phyloP scores from a whole-genome alignment of 1,140 invertebrate genomes.

The Pseudomyrmex concolor region DNA sequence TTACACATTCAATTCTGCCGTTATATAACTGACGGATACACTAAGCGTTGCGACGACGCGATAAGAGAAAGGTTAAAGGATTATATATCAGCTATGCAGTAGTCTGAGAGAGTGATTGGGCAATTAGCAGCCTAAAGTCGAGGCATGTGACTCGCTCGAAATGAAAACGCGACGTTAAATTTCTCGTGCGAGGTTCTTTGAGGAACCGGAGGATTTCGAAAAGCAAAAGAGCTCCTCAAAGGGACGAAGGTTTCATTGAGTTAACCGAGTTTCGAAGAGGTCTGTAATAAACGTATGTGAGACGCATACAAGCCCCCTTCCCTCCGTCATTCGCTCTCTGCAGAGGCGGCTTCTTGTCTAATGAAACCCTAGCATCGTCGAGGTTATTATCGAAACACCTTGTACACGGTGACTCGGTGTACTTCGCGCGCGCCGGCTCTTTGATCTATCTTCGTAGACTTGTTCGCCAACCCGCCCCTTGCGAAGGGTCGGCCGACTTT shows the following conservation, averaged over 20 bases:
- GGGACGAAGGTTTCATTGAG: constrained; percentile 51
- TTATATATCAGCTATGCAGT: constrained; percentile 21
- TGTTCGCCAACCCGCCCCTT: not conserved
- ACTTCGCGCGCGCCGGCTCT: constrained; percentile 30
- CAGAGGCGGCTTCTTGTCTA: constrained; percentile 28
- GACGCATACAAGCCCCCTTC: not conserved
- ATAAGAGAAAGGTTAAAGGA: not conserved
- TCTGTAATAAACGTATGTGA: not conserved
- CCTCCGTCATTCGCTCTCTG: not conserved
- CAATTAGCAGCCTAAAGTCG: not conserved
- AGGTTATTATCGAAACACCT: constrained; percentile 48
- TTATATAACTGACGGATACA: too few species aligned
- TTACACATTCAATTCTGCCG: too few species aligned
- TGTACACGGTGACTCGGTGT: not conserved
- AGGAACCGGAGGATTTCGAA: constrained; percentile 24
- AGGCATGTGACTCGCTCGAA: not conserved
- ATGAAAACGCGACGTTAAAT: constrained; percentile 7
- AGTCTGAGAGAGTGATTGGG: not conserved
- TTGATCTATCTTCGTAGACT: constrained; percentile 56
- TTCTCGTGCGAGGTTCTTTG: not conserved
- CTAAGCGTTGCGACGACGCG: not conserved
- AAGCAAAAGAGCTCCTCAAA: constrained; percentile 27
- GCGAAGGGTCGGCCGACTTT: not conserved
- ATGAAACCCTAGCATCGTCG: constrained; percentile 53
- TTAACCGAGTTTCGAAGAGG: constrained; percentile 54